These are phyloP conservation scores for Dysmachus trigonus DNA, from an alignment of 2,888 invertebrate species.

Conservation along the genomic window DNA sequence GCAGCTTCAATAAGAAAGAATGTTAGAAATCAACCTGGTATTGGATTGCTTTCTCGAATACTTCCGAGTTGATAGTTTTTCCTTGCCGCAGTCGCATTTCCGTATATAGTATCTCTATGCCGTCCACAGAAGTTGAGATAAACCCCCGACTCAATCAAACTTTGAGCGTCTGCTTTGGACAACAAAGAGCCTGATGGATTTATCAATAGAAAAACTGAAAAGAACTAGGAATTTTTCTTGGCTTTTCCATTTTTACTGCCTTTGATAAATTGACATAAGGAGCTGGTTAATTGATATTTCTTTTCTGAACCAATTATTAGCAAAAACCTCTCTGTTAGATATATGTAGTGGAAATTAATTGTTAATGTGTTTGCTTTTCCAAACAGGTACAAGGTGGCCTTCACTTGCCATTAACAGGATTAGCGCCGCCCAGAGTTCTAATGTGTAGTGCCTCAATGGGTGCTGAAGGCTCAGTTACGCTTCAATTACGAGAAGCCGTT, in stretches of 20 bases:
- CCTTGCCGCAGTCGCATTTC: background rate
- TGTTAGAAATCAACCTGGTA: background rate
- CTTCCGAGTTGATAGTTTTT: background rate
- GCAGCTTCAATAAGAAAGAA: background rate
- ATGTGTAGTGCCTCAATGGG: slow-evolving; percentile 65
- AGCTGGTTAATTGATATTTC: background rate
- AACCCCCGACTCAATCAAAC: background rate
- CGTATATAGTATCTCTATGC: background rate
- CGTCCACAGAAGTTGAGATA: background rate
- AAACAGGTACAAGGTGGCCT: slow-evolving; percentile 63
- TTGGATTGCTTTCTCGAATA: background rate
- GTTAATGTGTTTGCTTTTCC: background rate
- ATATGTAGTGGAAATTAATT: background rate
- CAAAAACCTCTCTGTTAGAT: background rate
- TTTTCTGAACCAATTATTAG: background rate
- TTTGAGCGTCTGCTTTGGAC: slow-evolving; percentile 22
- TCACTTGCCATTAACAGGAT: slow-evolving; percentile 62
- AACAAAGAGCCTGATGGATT: background rate
- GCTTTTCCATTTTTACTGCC: background rate
- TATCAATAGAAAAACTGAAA: background rate
- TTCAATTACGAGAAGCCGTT: slow-evolving; percentile 63
- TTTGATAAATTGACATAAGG: background rate
- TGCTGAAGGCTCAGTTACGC: slow-evolving; percentile 63
- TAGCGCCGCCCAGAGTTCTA: slow-evolving; percentile 56
- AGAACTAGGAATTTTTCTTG: background rate